Base-by-base conservation (phyloP, 1,140 invertebrate genomes). In the Dryas iulia region DNA sequence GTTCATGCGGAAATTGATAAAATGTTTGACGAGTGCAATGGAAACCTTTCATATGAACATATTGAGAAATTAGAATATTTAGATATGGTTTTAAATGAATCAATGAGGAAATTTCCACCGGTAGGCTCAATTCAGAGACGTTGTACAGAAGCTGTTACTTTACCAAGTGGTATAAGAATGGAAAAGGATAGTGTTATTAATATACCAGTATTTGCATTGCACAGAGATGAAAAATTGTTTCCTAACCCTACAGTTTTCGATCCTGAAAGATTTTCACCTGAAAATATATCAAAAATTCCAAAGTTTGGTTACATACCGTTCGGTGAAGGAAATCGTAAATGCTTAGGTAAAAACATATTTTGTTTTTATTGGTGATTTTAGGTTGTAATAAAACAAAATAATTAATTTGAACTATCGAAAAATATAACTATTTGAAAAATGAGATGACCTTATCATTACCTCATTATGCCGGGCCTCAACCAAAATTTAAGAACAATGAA, bases 321-420 rank as follows among this genome's bases (percentile, higher is more conserved):
- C 82, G 95, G 95, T 0, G 94, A 95, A 73, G 95, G 95, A 21
- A 94, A 94, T 2, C 89, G 95, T 2, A 94, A 93, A 76, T 96
- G 95, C 77, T 94, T 96, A 66, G 81, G 81, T 81, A 67, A 71
- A 66, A 33, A 58, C 0, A 10, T n/a, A 28, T 31, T 1, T 18
- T 21, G 28, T 21, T 18, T 24, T 61, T 25, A 1, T 39, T 28
- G 0, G 3, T 3, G 28, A 58, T n/a, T n/a, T n/a, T n/a, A n/a
- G n/a, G n/a, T n/a, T n/a, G n/a, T n/a, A n/a, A n/a, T n/a, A n/a
- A n/a, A n/a, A n/a, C n/a, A n/a, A n/a, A n/a, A n/a, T n/a, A n/a
- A n/a, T n/a, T n/a, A n/a, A n/a, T n/a, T n/a, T n/a, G n/a, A n/a
- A n/a, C n/a, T n/a, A n/a, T n/a, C n/a, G n/a, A n/a, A n/a, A n/a